Percentiles rank a stretch among this genome's conserved stretches.
These are phyloP conservation scores for Norana najaformis DNA, from an alignment of 2,888 invertebrate species.

Conservation along the genomic window DNA sequence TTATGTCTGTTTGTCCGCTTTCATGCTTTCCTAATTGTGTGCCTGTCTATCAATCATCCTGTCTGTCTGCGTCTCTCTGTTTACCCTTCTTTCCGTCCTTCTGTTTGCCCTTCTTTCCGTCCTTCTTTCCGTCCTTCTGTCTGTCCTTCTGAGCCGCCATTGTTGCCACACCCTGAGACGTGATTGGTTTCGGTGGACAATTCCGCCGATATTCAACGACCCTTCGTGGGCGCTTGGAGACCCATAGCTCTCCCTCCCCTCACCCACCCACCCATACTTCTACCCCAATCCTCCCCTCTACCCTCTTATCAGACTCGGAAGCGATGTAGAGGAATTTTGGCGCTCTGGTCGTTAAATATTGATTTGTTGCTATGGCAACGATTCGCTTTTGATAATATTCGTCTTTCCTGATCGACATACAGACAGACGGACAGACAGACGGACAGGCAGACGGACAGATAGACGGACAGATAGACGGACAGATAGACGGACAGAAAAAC, in stretches of 20 bases:
- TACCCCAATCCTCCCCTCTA: background rate
- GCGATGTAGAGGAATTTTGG: background rate
- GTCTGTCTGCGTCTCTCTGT: background rate
- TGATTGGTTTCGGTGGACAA: background rate
- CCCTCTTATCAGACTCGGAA: background rate
- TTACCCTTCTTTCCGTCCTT: background rate
- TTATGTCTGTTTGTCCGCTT: too few relatives aligned
- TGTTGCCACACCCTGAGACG: conserved; percentile 5
- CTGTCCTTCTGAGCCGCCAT: background rate
- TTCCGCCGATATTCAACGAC: background rate
- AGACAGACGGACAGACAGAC: background rate
- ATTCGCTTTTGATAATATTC: conserved; percentile 1
- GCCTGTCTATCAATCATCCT: too few relatives aligned
- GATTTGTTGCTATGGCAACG: conserved; percentile 13
- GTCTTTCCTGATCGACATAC: background rate
- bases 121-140: background rate
- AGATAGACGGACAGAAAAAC: background rate
- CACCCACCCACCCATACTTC: background rate
- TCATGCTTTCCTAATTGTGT: too few relatives aligned
- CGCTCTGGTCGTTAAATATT: background rate
- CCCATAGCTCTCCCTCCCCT: background rate
- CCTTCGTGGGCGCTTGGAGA: background rate
- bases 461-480: too few relatives aligned
- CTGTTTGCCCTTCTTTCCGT: background rate
- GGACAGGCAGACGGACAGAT: background rate